Evolutionary conservation across 2,888 invertebrate genomes (phyloP).

Genomic region (Oscheius onirici): DNA sequence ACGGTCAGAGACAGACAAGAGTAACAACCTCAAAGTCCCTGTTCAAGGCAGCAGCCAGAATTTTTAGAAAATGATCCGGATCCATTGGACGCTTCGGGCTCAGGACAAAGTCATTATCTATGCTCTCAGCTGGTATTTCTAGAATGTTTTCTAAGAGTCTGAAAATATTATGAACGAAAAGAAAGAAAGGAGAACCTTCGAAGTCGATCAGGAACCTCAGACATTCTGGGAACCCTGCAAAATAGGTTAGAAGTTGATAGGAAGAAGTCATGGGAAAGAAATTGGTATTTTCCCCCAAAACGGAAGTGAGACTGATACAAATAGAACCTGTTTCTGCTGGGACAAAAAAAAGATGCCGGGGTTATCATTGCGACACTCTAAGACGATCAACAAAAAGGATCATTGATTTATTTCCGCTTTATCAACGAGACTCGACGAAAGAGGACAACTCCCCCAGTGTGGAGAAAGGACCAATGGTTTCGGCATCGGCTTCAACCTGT

Average conservation of each 20-base stretch:
- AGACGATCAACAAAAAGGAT: neutral
- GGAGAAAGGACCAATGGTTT: neutral
- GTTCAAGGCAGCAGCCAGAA: too few species aligned
- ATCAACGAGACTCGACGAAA: neutral
- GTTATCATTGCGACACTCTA: neutral
- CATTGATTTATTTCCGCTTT: neutral
- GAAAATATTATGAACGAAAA: too few species aligned
- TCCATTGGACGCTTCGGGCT: too few species aligned
- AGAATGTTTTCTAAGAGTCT: too few species aligned
- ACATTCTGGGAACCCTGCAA: too few species aligned
- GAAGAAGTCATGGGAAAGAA: neutral
- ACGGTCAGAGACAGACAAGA: neutral
- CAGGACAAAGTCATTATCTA: too few species aligned
- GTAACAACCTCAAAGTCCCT: neutral
- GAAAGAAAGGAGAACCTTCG: too few species aligned
- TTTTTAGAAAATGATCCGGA: too few species aligned
- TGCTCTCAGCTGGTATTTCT: too few species aligned
- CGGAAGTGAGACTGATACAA: neutral
- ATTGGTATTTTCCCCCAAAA: neutral
- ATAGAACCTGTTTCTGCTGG: neutral
- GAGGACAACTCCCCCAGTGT: constrained; percentile 4
- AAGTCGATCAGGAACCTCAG: too few species aligned
- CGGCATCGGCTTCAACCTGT: constrained; percentile 20
- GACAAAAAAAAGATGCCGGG: neutral
- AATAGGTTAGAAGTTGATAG: too few species aligned